Conservation (phyloP, 2,797 vertebrate genomes). For the Melopsittacus undulatus region DNA sequence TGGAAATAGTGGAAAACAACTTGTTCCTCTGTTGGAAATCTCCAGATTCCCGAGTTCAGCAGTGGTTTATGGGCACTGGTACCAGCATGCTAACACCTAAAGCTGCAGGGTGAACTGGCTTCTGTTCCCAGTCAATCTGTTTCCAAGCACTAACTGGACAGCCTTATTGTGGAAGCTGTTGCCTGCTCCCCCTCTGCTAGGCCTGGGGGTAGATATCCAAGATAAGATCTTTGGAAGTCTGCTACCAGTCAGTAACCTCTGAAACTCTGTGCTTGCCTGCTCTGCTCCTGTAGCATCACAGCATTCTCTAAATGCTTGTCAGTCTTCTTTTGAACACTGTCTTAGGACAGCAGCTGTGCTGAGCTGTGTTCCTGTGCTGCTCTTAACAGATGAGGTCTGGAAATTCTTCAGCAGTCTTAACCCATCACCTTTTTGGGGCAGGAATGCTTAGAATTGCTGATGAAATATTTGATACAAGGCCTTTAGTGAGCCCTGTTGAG, state of each 20-base stretch:
- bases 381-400: neutral
- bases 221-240: constrained; percentile 22
- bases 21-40: neutral
- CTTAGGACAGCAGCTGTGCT: neutral
- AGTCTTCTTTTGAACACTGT: neutral
- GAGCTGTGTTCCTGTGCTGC: neutral
- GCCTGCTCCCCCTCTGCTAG: neutral
- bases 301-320: constrained; percentile 40
- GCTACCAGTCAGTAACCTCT: neutral
- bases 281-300: neutral
- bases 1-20: neutral
- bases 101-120: neutral
- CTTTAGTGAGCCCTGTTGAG: neutral
- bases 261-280: neutral
- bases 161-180: neutral
- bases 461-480: neutral
- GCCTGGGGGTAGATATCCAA: neutral
- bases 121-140: neutral
- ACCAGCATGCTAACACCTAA: neutral
- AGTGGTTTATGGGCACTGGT: neutral
- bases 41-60: neutral
- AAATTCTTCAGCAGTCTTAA: constrained; percentile 27
- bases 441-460: neutral
- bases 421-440: neutral
- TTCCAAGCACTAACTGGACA: neutral